phyloP scores from a whole-genome alignment of 1,140 invertebrate species.

The Drosophila tristis region DNA sequence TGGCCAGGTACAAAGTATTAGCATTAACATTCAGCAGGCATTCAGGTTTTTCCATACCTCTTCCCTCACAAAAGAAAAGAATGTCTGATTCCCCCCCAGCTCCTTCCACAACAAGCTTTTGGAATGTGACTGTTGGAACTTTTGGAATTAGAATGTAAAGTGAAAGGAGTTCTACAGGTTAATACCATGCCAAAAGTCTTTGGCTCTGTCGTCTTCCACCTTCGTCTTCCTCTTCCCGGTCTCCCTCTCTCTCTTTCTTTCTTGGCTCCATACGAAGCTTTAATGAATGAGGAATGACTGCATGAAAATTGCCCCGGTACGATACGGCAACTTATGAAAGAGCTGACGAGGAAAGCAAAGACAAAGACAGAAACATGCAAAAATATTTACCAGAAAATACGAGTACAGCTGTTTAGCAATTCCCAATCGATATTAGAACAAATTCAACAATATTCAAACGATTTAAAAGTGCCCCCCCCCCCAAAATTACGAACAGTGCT shows the following conservation, averaged over 20 bases:
- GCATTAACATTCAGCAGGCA: constrained; percentile 72
- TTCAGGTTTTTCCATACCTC: constrained; percentile 60
- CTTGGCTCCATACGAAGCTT: constrained; percentile 33
- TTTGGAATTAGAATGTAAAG: constrained; percentile 81
- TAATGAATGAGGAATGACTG: constrained; percentile 74
- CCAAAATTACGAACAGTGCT: too few species aligned
- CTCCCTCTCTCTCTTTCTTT: constrained; percentile 8
- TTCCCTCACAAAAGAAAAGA: constrained; percentile 40
- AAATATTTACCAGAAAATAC: too few species aligned
- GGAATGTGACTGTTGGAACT: constrained; percentile 79
- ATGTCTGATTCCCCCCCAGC: constrained; percentile 38
- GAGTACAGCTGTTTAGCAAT: too few species aligned
- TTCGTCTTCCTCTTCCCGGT: constrained; percentile 1
- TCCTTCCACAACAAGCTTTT: constrained; percentile 21
- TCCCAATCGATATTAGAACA: too few species aligned
- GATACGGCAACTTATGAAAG: constrained; percentile 28
- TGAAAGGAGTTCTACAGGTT: constrained; percentile 80
- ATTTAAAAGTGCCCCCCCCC: too few species aligned
- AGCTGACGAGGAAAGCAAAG: background rate
- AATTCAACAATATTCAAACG: too few species aligned
- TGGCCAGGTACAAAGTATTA: constrained; percentile 38
- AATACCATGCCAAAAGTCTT: constrained; percentile 61
- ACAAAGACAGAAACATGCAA: constrained; percentile 5
- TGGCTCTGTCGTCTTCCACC: background rate
- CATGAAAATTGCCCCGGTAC: constrained; percentile 68